Evolutionary conservation across 1,140 invertebrate species (phyloP), one percentile per base, ranked within the genome.

Genomic region (Theocolax elegans): DNA sequence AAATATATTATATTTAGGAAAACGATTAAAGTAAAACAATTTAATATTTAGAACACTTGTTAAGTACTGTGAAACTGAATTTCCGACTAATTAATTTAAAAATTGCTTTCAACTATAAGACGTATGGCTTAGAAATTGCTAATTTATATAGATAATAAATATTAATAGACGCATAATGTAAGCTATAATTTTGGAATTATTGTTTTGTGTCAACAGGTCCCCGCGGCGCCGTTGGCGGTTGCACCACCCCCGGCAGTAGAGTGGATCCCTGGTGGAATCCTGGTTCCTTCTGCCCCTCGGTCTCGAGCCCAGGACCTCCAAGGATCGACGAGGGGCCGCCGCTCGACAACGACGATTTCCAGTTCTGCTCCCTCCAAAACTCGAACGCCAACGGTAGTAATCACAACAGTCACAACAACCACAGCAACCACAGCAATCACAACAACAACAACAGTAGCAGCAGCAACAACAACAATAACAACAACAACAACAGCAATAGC

Each of bases 201-300:
- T 40, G 2, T 38, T 53, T 53, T 53, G 46, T 27, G 79, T 69
- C 80, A 84, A 0, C 76, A 86, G 84, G 81, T 84, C 76, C 80
- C 76, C 81, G 81, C 83, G 80, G 83, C 79, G 81, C 81, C 83
- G 79, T 82, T 80, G 83, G 81, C 83, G 83, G 82, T 85, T 82
- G 81, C 81, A 84, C 75, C 77, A 83, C 76, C 78, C 75, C 79
- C 79, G 79, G 77, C 76, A 83, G 77, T 84, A 83, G 79, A 81
- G 79, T 83, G 80, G 83, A 83, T 84, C 79, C 82, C 75, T 82
- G 82, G 83, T 83, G 81, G 80, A 81, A 80, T 78, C 77, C 79
- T 76, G 71, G 77, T 76, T 67, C 77, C 71, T 77, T 77, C 70
- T 83, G 79, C 71, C 77, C 80, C 71, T 77, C 77, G 68, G 74